Percentiles rank a stretch among this genome's conserved stretches.
Conservation (phyloP, 1,140 invertebrate genomes). For the Cydia pomonella region DNA sequence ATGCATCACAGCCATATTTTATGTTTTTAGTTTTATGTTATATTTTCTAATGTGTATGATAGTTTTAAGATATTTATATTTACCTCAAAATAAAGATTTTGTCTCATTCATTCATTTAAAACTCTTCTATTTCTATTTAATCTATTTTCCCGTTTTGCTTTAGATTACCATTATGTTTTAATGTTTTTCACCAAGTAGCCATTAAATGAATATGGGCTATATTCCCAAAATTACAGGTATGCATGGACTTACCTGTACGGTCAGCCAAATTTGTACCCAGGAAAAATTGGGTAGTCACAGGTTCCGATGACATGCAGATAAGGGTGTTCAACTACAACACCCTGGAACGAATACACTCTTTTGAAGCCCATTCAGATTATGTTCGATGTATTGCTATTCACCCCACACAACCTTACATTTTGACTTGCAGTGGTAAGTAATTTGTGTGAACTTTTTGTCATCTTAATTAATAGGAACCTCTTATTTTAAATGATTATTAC, state of each 20-base stretch:
- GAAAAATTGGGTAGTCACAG: conserved; percentile 99
- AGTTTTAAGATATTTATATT: no score
- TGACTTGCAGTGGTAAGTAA: conserved; percentile 95
- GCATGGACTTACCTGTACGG: conserved; percentile 95
- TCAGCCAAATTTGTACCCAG: conserved; percentile 97
- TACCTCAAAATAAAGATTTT: no score
- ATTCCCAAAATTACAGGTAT: conserved; percentile 83
- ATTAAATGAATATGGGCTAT: not conserved
- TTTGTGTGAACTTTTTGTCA: not conserved
- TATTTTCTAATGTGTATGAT: no score
- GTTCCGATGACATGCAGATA: conserved; percentile 98
- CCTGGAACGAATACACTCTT: conserved; percentile 95
- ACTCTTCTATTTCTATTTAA: no score
- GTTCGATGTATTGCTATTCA: conserved; percentile 98
- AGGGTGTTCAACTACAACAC: conserved; percentile 99
- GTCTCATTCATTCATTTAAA: no score
- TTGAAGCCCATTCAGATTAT: conserved; percentile 99
- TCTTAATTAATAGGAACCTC: not conserved
- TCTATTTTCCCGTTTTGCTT: no score
- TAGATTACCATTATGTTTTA: not conserved
- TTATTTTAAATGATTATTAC: not conserved
- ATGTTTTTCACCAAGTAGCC: conserved; percentile 7
- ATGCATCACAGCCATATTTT: no score
- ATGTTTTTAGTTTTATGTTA: no score
- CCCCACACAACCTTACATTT: conserved; percentile 97